Evolutionary conservation across 2,113 vertebrate genomes (phyloP).

Genomic region (Ceyx cyanopectus): DNA sequence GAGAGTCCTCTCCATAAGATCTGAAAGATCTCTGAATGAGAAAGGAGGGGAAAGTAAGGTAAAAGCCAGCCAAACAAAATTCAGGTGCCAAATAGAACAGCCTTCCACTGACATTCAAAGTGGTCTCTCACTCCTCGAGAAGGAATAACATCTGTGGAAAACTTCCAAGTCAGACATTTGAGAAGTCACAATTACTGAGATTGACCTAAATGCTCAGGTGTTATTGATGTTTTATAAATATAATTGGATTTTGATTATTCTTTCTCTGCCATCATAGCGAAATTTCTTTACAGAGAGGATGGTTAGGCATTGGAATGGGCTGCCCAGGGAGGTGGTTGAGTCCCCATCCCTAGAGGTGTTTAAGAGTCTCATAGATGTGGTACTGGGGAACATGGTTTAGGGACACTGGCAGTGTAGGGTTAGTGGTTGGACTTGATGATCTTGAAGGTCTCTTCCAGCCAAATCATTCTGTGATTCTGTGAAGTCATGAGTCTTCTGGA

Average conservation of each 20-base stretch:
- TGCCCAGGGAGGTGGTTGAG: too few species aligned
- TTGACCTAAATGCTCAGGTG: neutral
- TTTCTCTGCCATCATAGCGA: neutral
- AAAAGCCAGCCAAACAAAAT: conserved; percentile 34
- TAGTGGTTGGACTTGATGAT: too few species aligned
- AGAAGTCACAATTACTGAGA: neutral
- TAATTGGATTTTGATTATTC: neutral
- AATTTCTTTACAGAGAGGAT: too few species aligned
- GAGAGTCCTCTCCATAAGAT: neutral
- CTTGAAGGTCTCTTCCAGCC: too few species aligned
- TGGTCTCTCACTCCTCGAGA: neutral
- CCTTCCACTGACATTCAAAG: neutral
- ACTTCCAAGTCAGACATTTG: neutral
- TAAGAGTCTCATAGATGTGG: too few species aligned
- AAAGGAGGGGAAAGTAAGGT: neutral
- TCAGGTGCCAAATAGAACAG: neutral
- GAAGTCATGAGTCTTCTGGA: neutral
- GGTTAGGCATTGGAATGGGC: too few species aligned
- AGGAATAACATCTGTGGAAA: neutral
- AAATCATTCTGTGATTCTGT: too few species aligned
- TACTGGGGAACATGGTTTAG: too few species aligned
- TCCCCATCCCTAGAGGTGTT: too few species aligned
- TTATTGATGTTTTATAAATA: neutral
- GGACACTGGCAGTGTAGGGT: too few species aligned
- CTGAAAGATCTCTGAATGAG: neutral